Base-by-base conservation (phyloP, 2,797 vertebrate genomes). In the Liparis tanakae region DNA sequence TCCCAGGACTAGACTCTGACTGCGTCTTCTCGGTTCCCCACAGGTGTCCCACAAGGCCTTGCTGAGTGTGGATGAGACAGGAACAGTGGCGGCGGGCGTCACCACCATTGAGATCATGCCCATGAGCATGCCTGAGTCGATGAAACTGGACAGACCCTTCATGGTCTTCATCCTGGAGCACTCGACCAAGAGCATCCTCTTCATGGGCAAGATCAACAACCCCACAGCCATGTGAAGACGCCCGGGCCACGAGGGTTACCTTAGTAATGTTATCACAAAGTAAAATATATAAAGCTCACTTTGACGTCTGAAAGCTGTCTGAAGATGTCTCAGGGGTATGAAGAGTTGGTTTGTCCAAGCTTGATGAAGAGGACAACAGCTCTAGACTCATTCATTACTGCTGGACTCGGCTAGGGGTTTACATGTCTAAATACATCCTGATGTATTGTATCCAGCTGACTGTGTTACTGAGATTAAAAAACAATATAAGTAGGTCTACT, bases 11-110 rank as follows among this genome's bases (percentile, higher is more conserved):
- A 41, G 20, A 58, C 17, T 0, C 15, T 39, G 13, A 70, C n/a
- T 6, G 3, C 34, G 15, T 59, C 46, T 56, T 64, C 33, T 37
- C 43, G 44, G 1, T 74, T 53, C 51, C 25, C 80, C 54, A 61
- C 81, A 98, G 98, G 89, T 96, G 61, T 82, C 96, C 70, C 96
- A 98, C 81, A 90, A 96, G 87, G 95, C 97, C 1, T 88, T 94
- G 69, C 93, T 97, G 70, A 96, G 95, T 3, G 95, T 97, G 30
- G 94, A 98, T 20, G 96, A 98, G 88, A 96, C 89, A 6, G 97
- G 97, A 76, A 97, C 97, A 0, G 94, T 96, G 75, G 97, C 96
- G 0, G 90, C 88, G 5, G 93, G 88, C 3, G 81, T 20, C 62
- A 96, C 89, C 50, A 90, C 90, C 0, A 72, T 94, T 0, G 94